Evolutionary conservation across 2,113 vertebrate species (phyloP).

Genomic region (Nettapus auritus): DNA sequence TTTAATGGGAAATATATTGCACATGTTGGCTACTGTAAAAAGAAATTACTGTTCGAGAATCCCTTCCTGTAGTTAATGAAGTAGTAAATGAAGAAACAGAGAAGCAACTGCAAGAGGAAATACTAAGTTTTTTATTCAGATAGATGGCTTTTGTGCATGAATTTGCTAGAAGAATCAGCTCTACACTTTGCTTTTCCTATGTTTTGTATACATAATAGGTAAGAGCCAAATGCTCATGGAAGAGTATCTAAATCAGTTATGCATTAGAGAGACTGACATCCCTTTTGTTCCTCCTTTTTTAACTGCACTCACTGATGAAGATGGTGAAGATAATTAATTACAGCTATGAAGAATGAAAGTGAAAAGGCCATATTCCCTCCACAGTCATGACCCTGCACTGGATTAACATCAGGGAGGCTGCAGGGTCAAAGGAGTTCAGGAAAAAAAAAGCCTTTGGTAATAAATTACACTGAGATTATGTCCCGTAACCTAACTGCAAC

Average conservation of each 20-base stretch:
- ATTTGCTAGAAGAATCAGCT: not conserved
- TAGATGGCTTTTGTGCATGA: not conserved
- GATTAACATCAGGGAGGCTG: not conserved
- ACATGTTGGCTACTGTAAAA: not conserved
- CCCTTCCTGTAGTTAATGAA: not conserved
- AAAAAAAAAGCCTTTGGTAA: constrained; percentile 8
- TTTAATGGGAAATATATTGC: not conserved
- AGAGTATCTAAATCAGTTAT: constrained; percentile 6
- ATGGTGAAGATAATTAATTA: constrained; percentile 49
- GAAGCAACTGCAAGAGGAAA: not conserved
- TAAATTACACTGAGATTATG: constrained; percentile 38
- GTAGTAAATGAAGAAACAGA: not conserved
- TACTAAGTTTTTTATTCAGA: not conserved
- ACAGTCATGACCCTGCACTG: not conserved
- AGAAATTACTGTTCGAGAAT: not conserved
- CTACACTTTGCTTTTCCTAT: not conserved
- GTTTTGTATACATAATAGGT: not conserved
- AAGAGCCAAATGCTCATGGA: not conserved
- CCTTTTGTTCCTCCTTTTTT: constrained; percentile 24
- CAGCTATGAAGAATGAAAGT: constrained; percentile 27
- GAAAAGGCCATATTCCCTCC: not conserved
- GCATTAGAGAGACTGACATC: constrained; percentile 7
- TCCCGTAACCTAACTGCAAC: not conserved
- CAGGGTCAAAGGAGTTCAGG: constrained; percentile 16
- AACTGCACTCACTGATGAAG: not conserved